Conservation (phyloP, 2,113 vertebrate genomes). For the Castor canadensis region DNA sequence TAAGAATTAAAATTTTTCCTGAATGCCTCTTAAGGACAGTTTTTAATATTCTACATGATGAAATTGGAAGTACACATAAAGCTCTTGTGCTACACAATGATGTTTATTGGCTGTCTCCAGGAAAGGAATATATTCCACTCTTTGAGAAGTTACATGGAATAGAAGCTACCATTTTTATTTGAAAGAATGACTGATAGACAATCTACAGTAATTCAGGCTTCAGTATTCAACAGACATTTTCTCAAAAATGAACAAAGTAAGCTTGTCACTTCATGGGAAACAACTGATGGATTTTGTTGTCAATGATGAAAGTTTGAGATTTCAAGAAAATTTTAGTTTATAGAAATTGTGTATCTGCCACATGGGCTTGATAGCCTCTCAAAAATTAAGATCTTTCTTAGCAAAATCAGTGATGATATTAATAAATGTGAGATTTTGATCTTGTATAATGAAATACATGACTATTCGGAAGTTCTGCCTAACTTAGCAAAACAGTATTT, state of each 20-base stretch:
- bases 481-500: not conserved
- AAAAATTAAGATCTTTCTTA: not conserved
- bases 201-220: no score
- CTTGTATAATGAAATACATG: not conserved
- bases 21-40: not conserved
- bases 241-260: no score
- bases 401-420: no score
- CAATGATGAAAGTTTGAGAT: not conserved
- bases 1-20: not conserved
- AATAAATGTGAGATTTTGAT: not conserved
- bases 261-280: not conserved
- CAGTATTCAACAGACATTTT: no score
- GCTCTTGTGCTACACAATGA: not conserved
- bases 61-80: no score
- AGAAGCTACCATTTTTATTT: no score
- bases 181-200: no score
- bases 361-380: not conserved
- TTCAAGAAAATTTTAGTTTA: not conserved
- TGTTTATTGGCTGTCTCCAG: not conserved
- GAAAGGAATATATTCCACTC: accelerated
- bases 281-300: not conserved
- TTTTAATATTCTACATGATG: not conserved
- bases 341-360: not conserved
- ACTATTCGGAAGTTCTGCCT: not conserved
- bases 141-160: accelerated